These are phyloP conservation scores for Netelia melanura DNA, from an alignment of 2,888 invertebrate genomes.

Conservation along the genomic window DNA sequence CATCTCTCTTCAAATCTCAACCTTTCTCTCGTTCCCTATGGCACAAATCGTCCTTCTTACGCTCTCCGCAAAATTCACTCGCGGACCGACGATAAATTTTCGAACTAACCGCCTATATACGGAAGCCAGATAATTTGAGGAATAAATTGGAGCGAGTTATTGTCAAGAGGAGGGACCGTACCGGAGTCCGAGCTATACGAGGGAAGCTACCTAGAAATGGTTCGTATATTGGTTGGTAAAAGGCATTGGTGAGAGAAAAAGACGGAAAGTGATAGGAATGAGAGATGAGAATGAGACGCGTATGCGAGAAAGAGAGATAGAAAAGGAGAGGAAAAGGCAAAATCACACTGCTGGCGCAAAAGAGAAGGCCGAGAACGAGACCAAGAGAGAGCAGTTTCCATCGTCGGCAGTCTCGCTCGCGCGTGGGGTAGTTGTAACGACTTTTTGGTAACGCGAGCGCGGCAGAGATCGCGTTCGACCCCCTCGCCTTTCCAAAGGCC, in stretches of 20 bases:
- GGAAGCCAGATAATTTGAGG: slow-evolving; percentile 75
- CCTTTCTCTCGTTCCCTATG: slow-evolving; percentile 13
- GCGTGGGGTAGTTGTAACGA: slow-evolving; percentile 78
- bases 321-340: slow-evolving; percentile 38
- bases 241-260: slow-evolving; percentile 62
- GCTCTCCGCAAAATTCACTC: slow-evolving; percentile 71
- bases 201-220: slow-evolving; percentile 59
- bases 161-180: slow-evolving; percentile 70
- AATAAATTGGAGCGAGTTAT: slow-evolving; percentile 79
- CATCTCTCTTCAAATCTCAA: not conserved
- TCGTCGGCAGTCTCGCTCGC: slow-evolving; percentile 45
- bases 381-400: slow-evolving; percentile 37
- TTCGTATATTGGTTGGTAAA: slow-evolving; percentile 65
- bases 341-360: slow-evolving; percentile 2
- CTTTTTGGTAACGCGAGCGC: slow-evolving; percentile 76
- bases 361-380: slow-evolving; percentile 23
- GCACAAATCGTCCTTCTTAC: not conserved
- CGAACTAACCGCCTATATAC: slow-evolving; percentile 36
- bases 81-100: slow-evolving; percentile 70
- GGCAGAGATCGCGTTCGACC: slow-evolving; percentile 29
- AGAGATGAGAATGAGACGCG: slow-evolving; percentile 48
- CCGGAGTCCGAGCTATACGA: slow-evolving; percentile 63
- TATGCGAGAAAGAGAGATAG: slow-evolving; percentile 37
- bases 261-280: slow-evolving; percentile 24
- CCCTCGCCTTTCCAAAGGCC: slow-evolving; percentile 76